Evolutionary conservation across 2,797 vertebrate species (phyloP).

Genomic region (Danio jaintianensis): DNA sequence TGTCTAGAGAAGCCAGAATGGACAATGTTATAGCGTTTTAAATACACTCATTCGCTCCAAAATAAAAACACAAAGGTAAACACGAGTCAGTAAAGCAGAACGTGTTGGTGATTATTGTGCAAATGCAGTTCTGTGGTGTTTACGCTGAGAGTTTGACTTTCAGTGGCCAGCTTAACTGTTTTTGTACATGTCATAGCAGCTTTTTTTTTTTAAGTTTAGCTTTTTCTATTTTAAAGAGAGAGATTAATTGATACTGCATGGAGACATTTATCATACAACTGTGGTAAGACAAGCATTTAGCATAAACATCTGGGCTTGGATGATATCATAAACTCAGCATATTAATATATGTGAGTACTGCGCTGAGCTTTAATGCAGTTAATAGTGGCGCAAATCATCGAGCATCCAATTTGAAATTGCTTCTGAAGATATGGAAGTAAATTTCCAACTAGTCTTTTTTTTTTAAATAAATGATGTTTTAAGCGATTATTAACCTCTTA

Average conservation of each 20-base stretch:
- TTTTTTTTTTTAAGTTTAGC: not conserved
- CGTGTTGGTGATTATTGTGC: constrained; percentile 28
- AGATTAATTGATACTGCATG: constrained; percentile 34
- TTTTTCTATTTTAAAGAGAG: not conserved
- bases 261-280: constrained; percentile 29
- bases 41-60: constrained; percentile 12
- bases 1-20: constrained; percentile 28
- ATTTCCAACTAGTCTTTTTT: constrained; percentile 12
- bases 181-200: constrained; percentile 7
- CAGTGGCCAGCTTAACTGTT: not conserved
- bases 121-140: constrained; percentile 1
- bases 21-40: constrained; percentile 27
- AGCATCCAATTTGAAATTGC: constrained; percentile 38
- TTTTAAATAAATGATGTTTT: constrained; percentile 22
- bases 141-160: not conserved
- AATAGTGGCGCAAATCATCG: constrained; percentile 9
- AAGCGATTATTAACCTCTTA: not conserved
- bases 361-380: not conserved
- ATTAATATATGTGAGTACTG: not conserved
- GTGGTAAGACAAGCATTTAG: constrained; percentile 38
- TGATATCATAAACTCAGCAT: constrained; percentile 32
- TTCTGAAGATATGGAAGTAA: constrained; percentile 28
- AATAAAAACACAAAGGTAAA: constrained; percentile 30
- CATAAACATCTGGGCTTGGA: constrained; percentile 31
- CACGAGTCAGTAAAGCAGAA: constrained; percentile 29